Evolutionary conservation across 2,888 invertebrate genomes (phyloP).

Genomic region (Parelbella ahira): DNA sequence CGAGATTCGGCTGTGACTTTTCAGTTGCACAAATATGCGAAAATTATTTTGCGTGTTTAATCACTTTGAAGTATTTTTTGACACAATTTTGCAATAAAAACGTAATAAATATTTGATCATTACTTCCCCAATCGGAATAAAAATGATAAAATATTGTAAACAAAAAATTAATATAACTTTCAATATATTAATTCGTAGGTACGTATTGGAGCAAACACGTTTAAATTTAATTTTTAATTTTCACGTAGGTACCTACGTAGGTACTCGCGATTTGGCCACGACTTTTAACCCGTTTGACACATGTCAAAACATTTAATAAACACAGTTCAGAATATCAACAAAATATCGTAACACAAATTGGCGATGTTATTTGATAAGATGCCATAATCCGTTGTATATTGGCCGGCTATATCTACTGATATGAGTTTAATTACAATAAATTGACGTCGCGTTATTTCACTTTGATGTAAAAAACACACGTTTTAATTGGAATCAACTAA

Average conservation of each 20-base stretch:
- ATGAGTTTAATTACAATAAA: constrained; percentile 14
- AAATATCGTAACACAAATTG: constrained; percentile 24
- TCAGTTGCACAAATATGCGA: no score
- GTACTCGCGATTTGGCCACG: no score
- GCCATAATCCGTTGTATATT: constrained; percentile 63
- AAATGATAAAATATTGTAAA: no score
- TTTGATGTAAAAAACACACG: constrained; percentile 9
- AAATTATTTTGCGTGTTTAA: no score
- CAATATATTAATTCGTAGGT: neutral
- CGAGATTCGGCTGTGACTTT: neutral
- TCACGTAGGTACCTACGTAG: no score
- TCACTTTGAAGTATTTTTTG: no score
- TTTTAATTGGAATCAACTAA: constrained; percentile 18
- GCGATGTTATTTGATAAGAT: constrained; percentile 41
- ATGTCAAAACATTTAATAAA: constrained; percentile 5
- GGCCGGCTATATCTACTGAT: constrained; percentile 44
- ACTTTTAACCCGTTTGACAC: constrained; percentile 1
- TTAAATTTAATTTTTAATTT: no score
- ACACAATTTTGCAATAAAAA: no score
- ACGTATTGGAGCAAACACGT: no score
- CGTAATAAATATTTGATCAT: no score
- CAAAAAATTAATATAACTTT: no score
- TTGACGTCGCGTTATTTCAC: constrained; percentile 1
- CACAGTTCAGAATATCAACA: constrained; percentile 13
- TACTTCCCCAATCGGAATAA: no score